Percentiles rank a stretch among this genome's conserved stretches.
phyloP scores from a whole-genome alignment of 2,797 vertebrate species.

The Champsocephalus esox region DNA sequence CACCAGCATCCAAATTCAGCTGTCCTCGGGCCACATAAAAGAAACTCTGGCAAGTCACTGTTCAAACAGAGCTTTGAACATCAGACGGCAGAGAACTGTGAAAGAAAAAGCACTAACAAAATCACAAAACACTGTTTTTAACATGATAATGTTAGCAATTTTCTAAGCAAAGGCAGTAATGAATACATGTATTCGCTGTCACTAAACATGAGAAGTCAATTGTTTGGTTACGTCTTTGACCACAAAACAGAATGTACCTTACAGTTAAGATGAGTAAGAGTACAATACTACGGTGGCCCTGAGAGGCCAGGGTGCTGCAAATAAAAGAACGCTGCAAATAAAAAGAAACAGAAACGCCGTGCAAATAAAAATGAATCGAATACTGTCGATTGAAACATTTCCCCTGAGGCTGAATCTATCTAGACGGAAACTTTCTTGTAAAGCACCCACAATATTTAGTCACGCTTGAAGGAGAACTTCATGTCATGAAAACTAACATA shows the following conservation, averaged over 20 bases:
- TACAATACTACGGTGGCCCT: background rate
- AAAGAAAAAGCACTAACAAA: slow-evolving; percentile 7
- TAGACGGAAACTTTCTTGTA: slow-evolving; percentile 32
- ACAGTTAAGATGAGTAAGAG: slow-evolving; percentile 18
- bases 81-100: background rate
- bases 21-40: slow-evolving; percentile 35
- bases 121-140: background rate
- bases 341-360: no score
- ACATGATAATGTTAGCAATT: background rate
- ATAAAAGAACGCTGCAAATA: no score
- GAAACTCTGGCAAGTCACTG: slow-evolving; percentile 16
- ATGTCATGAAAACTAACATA: slow-evolving; percentile 28
- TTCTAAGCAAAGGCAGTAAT: background rate
- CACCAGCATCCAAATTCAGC: slow-evolving; percentile 52
- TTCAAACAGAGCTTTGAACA: slow-evolving; percentile 7
- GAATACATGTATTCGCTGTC: slow-evolving; percentile 4
- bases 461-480: slow-evolving; percentile 35
- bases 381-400: slow-evolving; percentile 30
- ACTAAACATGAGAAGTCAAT: slow-evolving; percentile 36
- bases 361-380: no score
- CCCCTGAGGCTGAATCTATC: slow-evolving; percentile 14
- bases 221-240: slow-evolving; percentile 16
- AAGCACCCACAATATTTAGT: slow-evolving; percentile 38
- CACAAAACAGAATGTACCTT: slow-evolving; percentile 14
- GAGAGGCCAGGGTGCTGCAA: no score